These are phyloP conservation scores for Galago senegalensis DNA, from an alignment of 2,797 vertebrate species.

Conservation along the genomic window DNA sequence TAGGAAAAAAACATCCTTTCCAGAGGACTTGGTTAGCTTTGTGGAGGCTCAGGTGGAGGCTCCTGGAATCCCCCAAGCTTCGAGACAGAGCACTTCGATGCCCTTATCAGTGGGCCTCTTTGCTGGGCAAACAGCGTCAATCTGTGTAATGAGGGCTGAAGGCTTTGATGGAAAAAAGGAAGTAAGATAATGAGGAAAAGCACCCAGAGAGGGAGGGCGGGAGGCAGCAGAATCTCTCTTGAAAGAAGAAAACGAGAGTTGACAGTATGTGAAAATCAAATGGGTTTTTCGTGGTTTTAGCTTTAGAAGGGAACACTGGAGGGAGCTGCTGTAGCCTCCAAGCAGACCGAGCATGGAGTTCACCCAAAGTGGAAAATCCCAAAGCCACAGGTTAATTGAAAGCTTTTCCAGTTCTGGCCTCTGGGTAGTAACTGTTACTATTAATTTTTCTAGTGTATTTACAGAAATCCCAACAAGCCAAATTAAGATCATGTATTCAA, in stretches of 20 bases:
- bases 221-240: neutral
- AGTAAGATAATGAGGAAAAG: neutral
- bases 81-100: too few species aligned
- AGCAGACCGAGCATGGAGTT: neutral
- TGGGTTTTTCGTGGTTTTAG: neutral
- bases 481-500: neutral
- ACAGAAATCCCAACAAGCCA: neutral
- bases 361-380: neutral
- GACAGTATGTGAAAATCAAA: neutral
- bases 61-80: neutral
- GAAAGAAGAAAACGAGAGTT: neutral
- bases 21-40: neutral
- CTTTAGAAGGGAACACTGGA: neutral
- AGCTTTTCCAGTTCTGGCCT: neutral
- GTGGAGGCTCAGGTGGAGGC: neutral
- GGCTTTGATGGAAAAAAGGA: neutral
- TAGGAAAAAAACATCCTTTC: neutral
- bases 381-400: neutral
- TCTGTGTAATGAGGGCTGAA: neutral
- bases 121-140: neutral
- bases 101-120: neutral
- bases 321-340: neutral
- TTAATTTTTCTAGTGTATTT: slow-evolving; percentile 19
- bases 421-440: neutral
- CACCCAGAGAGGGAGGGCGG: neutral